Conservation (phyloP, 2,797 vertebrate species). For the Gymnothorax javanicus region DNA sequence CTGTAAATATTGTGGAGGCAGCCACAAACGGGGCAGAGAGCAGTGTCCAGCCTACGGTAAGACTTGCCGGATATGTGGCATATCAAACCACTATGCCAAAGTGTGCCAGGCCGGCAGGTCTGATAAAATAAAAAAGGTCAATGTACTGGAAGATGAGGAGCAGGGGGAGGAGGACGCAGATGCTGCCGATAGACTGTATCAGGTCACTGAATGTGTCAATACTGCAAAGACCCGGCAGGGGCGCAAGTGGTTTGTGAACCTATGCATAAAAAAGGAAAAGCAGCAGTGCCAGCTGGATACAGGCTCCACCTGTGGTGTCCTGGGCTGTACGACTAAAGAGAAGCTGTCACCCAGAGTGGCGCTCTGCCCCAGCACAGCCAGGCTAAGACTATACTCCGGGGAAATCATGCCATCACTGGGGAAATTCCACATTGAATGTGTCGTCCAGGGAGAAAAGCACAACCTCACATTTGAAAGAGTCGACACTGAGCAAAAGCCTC, state of each 20-base stretch:
- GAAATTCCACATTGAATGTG: slow-evolving; percentile 30
- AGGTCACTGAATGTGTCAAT: background rate
- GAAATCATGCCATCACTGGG: slow-evolving; percentile 27
- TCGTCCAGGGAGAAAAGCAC: background rate
- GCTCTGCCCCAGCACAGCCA: background rate
- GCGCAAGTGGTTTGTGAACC: background rate
- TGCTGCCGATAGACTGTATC: background rate
- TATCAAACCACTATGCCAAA: slow-evolving; percentile 36
- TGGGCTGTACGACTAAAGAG: background rate
- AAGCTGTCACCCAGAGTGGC: background rate
- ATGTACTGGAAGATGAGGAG: background rate
- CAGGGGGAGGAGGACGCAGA: background rate
- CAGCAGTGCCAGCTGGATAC: slow-evolving; percentile 23
- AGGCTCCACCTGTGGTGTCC: background rate
- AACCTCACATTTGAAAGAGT: slow-evolving; percentile 22
- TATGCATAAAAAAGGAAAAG: background rate
- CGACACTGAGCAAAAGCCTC: slow-evolving; percentile 25
- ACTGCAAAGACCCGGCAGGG: background rate
- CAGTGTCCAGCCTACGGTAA: slow-evolving; percentile 33
- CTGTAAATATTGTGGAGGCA: background rate
- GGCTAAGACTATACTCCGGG: background rate
- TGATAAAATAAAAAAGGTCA: background rate
- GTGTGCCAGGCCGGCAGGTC: slow-evolving; percentile 15
- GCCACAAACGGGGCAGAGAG: background rate
- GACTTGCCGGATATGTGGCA: slow-evolving; percentile 24